These are phyloP conservation scores for Picathartes gymnocephalus DNA, from an alignment of 2,113 vertebrate genomes.

Conservation along the genomic window DNA sequence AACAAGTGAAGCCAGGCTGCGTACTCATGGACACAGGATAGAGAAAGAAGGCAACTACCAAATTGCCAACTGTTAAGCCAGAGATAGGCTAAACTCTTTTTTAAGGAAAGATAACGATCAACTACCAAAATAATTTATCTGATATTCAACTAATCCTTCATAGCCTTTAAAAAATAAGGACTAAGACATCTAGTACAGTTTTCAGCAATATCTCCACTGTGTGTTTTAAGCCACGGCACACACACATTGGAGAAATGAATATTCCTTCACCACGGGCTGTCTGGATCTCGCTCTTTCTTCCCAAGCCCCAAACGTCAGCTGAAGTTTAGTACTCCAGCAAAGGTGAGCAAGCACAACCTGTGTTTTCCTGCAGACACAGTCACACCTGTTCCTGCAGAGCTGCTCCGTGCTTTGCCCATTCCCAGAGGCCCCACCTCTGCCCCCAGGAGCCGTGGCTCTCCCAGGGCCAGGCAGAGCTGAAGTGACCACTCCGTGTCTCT, in stretches of 20 bases:
- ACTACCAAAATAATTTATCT: background rate
- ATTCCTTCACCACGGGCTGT: rapidly evolving
- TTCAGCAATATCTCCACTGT: background rate
- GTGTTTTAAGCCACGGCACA: background rate
- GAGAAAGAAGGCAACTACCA: background rate
- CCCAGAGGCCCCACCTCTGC: rapidly evolving
- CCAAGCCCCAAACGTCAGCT: background rate
- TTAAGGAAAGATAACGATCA: background rate
- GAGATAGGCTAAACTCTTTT: background rate
- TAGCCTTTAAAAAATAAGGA: background rate
- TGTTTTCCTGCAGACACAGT: background rate
- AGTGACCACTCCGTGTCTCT: background rate
- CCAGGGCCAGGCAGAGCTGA: background rate
- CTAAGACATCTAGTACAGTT: background rate
- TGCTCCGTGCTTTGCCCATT: too few relatives aligned
- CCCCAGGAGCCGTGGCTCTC: background rate
- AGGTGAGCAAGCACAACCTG: too few relatives aligned
- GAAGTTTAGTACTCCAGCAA: background rate
- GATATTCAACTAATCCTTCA: background rate
- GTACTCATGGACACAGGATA: background rate
- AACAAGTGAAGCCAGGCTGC: background rate
- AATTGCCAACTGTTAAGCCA: background rate
- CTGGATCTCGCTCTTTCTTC: background rate
- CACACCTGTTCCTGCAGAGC: background rate
- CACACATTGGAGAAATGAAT: background rate